phyloP scores from a whole-genome alignment of 2,797 vertebrate species.

The Thunnus albacares region DNA sequence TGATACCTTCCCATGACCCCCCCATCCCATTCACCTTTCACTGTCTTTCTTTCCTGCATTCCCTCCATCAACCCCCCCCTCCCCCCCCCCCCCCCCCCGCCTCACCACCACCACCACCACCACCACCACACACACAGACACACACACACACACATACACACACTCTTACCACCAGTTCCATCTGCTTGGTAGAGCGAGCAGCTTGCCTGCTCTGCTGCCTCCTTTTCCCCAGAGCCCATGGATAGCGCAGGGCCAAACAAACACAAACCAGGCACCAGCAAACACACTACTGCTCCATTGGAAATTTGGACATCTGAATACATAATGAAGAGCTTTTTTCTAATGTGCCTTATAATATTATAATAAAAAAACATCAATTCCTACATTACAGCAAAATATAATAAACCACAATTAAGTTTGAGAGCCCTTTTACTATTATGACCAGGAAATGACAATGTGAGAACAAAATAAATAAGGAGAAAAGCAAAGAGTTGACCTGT shows the following conservation, averaged over 20 bases:
- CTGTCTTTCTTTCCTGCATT: neutral
- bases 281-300: conserved; percentile 23
- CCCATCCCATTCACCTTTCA: neutral
- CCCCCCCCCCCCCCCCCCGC: neutral
- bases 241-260: conserved; percentile 48
- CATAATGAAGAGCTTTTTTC: neutral
- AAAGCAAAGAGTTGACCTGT: neutral
- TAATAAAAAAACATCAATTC: neutral
- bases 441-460: neutral
- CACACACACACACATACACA: no score
- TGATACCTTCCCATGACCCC: neutral
- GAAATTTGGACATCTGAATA: conserved; percentile 13
- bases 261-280: conserved; percentile 40
- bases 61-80: neutral
- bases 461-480: neutral
- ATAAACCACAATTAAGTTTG: neutral
- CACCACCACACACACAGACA: no score
- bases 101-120: no score
- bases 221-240: conserved; percentile 57
- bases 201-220: conserved; percentile 67
- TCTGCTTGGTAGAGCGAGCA: conserved; percentile 77
- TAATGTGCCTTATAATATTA: neutral
- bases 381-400: no score
- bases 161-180: conserved; percentile 55
- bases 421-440: neutral